A percentile compares a stretch with the other conserved stretches of the same genome.
phyloP scores from a whole-genome alignment of 1,140 invertebrate species.

The Drosophila cardini region DNA sequence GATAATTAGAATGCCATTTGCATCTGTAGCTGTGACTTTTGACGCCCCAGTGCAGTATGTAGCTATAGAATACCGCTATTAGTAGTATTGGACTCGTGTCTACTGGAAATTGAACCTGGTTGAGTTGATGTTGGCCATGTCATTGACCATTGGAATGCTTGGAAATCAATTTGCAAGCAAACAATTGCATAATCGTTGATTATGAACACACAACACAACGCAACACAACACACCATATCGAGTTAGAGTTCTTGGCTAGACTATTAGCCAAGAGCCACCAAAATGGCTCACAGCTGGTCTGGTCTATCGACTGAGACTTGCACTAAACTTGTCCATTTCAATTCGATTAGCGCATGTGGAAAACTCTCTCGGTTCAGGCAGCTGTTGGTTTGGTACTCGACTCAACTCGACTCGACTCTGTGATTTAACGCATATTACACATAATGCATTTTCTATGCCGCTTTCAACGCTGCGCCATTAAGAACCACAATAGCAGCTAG shows the following conservation, averaged over 20 bases:
- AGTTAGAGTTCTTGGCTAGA: neutral
- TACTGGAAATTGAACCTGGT: conserved; percentile 12
- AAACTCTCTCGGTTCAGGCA: conserved; percentile 26
- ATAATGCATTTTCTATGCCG: conserved; percentile 77
- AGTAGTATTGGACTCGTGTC: conserved; percentile 9
- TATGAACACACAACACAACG: conserved; percentile 23
- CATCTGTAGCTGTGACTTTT: conserved; percentile 55
- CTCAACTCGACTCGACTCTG: conserved; percentile 27
- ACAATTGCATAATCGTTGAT: conserved; percentile 66
- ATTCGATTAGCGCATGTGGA: conserved; percentile 54
- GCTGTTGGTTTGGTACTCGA: conserved; percentile 5
- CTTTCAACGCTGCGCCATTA: conserved; percentile 32
- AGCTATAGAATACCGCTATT: conserved; percentile 26
- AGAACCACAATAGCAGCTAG: conserved; percentile 64
- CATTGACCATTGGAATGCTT: conserved; percentile 49
- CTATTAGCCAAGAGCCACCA: conserved; percentile 20
- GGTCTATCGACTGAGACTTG: neutral
- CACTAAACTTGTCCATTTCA: conserved; percentile 43
- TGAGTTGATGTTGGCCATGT: conserved; percentile 40
- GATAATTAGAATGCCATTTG: conserved; percentile 63
- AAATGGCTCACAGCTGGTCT: conserved; percentile 41
- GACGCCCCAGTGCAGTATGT: conserved; percentile 51
- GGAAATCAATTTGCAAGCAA: conserved; percentile 67
- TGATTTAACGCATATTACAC: conserved; percentile 78
- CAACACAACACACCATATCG: too few species aligned